Percentiles rank a stretch among this genome's conserved stretches.
Conservation (phyloP, 2,797 vertebrate species). For the Myiotriccus ornatus region DNA sequence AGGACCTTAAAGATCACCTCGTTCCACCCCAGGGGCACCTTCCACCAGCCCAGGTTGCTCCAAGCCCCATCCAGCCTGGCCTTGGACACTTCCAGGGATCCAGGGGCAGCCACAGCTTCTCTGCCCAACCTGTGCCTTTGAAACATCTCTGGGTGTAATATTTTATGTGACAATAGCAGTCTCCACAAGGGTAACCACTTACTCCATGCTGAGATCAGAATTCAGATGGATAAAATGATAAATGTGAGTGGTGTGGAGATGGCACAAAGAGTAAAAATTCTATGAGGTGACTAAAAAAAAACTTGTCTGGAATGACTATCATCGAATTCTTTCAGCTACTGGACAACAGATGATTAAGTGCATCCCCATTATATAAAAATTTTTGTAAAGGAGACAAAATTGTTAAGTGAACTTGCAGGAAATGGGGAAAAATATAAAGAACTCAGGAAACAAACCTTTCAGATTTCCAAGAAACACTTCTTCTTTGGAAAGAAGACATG, state of each 20-base stretch:
- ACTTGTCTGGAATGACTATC: neutral
- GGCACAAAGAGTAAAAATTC: neutral
- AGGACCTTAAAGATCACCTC: neutral
- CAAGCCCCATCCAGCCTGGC: rapidly evolving
- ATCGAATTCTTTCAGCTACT: neutral
- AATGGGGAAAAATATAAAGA: neutral
- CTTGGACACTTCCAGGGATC: rapidly evolving
- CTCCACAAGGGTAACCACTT: neutral
- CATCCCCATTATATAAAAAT: neutral
- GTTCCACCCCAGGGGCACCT: neutral
- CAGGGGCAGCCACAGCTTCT: neutral
- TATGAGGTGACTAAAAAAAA: neutral
- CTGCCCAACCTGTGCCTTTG: neutral
- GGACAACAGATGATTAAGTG: neutral
- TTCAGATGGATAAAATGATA: neutral
- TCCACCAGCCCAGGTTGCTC: rapidly evolving
- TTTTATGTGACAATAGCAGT: neutral
- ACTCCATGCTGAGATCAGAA: neutral
- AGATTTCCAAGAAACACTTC: slow-evolving; percentile 20
- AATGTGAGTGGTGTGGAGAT: neutral
- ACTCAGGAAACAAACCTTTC: slow-evolving; percentile 6
- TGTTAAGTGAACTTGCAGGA: neutral
- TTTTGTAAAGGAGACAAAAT: neutral
- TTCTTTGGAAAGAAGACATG: neutral
- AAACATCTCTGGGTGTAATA: rapidly evolving